Evolutionary conservation across 2,888 invertebrate species (phyloP).

Genomic region (Fragum fragum): DNA sequence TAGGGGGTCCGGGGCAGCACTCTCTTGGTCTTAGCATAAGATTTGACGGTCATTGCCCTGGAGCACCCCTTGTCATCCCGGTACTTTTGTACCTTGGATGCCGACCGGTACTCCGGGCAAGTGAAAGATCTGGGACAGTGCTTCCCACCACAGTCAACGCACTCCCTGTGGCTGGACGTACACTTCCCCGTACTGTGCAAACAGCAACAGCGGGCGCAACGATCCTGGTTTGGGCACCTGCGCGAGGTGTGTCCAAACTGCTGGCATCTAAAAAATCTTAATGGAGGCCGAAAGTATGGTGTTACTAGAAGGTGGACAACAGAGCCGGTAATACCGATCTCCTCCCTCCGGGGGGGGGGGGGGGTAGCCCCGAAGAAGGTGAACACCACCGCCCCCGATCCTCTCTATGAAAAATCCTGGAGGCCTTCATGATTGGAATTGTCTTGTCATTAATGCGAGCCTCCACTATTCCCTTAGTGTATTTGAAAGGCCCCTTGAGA

Average conservation of each 20-base stretch:
- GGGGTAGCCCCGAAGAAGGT: background rate
- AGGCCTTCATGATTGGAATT: background rate
- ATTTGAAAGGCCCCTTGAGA: too few relatives aligned
- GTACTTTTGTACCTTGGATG: background rate
- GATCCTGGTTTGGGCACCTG: background rate
- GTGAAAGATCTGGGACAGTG: background rate
- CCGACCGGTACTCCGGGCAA: background rate
- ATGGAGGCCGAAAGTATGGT: background rate
- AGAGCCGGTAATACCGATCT: background rate
- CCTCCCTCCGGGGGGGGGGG: too few relatives aligned
- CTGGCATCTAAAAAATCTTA: background rate
- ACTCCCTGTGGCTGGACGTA: background rate
- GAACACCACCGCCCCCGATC: background rate
- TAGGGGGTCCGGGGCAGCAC: too few relatives aligned
- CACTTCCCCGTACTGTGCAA: background rate
- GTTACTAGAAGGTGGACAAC: background rate
- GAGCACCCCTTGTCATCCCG: slow-evolving; percentile 5
- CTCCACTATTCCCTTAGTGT: background rate
- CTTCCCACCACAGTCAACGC: background rate
- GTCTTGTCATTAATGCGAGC: background rate
- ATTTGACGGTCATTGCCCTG: background rate
- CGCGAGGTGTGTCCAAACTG: too few relatives aligned
- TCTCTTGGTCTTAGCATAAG: too few relatives aligned
- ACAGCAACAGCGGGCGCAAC: background rate
- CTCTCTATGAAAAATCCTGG: background rate